Conservation (phyloP, 1,140 invertebrate genomes). For the Gonatopus flavifemur region DNA sequence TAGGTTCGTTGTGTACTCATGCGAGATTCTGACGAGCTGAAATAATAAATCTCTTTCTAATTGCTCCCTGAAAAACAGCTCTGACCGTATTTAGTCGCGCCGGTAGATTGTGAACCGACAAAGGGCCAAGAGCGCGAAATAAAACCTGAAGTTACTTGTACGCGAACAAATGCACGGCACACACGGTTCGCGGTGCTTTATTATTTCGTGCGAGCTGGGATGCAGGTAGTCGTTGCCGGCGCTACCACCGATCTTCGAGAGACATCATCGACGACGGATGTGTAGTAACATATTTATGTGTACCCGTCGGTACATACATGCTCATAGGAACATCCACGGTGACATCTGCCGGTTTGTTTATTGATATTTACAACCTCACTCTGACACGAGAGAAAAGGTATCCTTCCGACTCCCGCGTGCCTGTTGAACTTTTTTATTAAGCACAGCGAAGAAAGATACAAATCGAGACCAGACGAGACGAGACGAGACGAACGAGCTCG, state of each 20-base stretch:
- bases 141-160: too few relatives aligned
- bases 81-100: constrained; percentile 27
- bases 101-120: constrained; percentile 42
- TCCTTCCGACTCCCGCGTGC: too few relatives aligned
- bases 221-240: not conserved
- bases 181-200: constrained; percentile 24
- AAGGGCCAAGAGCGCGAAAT: constrained; percentile 30
- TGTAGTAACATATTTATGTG: too few relatives aligned
- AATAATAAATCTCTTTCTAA: constrained; percentile 52
- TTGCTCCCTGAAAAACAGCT: constrained; percentile 49
- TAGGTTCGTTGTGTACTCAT: not conserved
- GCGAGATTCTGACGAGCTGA: constrained; percentile 23
- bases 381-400: constrained; percentile 20
- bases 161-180: too few relatives aligned
- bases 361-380: constrained; percentile 41
- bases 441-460: not conserved
- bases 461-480: not conserved
- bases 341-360: constrained; percentile 31
- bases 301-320: too few relatives aligned
- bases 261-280: too few relatives aligned
- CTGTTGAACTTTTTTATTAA: not conserved
- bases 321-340: not conserved
- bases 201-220: constrained; percentile 15
- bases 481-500: not conserved
- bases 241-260: too few relatives aligned